Percentiles rank a stretch among this genome's conserved stretches.
Evolutionary conservation across 2,888 invertebrate genomes (phyloP).

Genomic region (Ariolimax columbianus): DNA sequence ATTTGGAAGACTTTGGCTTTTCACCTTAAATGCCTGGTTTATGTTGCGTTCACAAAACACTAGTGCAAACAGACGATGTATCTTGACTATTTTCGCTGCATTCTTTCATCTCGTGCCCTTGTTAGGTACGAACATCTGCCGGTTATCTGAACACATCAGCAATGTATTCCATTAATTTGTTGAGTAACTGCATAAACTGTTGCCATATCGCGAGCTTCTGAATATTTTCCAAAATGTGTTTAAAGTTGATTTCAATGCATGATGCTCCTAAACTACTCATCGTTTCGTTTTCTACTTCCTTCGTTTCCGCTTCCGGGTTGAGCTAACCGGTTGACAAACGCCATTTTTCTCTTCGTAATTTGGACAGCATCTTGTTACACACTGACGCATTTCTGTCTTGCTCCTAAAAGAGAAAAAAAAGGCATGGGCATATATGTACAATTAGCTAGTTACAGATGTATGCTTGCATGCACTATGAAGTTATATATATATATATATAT

Average conservation of each 20-base stretch:
- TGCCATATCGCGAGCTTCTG: neutral
- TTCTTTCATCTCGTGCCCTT: neutral
- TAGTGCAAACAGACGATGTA: neutral
- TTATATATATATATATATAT: too few species aligned
- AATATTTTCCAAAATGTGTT: neutral
- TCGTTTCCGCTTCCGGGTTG: conserved; percentile 25
- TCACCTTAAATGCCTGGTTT: too few species aligned
- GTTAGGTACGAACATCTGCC: neutral
- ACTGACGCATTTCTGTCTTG: conserved; percentile 40
- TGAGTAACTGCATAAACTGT: neutral
- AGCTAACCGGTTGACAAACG: conserved; percentile 30
- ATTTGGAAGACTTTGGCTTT: neutral
- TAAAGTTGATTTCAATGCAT: neutral
- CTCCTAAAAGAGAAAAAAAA: neutral
- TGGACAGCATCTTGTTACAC: conserved; percentile 41
- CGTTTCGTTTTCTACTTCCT: conserved; percentile 10
- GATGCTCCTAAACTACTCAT: neutral
- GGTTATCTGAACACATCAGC: neutral
- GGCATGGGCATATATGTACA: neutral
- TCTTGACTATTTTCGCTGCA: neutral
- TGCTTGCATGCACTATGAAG: too few species aligned
- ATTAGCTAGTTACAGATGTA: neutral
- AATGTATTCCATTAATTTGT: neutral
- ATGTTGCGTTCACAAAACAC: neutral
- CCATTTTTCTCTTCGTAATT: conserved; percentile 45